These are phyloP conservation scores for Caloenas nicobarica DNA, from an alignment of 2,113 vertebrate species.

Conservation along the genomic window DNA sequence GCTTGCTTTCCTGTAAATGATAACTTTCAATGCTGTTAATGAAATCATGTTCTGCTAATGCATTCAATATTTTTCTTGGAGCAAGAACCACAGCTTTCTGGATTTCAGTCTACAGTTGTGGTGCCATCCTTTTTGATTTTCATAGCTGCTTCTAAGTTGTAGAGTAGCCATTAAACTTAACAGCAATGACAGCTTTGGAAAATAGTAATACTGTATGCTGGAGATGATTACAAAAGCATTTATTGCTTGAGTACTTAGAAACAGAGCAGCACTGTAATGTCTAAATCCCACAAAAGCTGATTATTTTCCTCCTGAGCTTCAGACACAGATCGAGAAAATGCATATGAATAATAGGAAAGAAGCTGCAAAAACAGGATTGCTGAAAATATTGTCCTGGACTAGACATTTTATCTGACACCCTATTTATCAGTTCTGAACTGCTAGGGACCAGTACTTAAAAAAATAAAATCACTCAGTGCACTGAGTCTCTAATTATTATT, in stretches of 20 bases:
- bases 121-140: slow-evolving; percentile 25
- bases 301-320: slow-evolving; percentile 38
- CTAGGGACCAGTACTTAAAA: neutral
- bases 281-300: slow-evolving; percentile 55
- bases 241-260: slow-evolving; percentile 53
- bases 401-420: neutral
- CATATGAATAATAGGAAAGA: neutral
- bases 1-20: slow-evolving; percentile 25
- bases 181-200: slow-evolving; percentile 4
- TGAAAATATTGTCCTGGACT: neutral
- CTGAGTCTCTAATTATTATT: neutral
- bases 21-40: slow-evolving; percentile 50
- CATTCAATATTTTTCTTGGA: slow-evolving; percentile 38
- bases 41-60: slow-evolving; percentile 61
- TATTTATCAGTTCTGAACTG: neutral
- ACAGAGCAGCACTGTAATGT: slow-evolving; percentile 15
- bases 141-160: slow-evolving; percentile 17
- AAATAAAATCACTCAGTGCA: neutral
- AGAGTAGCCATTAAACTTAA: slow-evolving; percentile 53
- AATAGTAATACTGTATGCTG: neutral
- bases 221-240: slow-evolving; percentile 35
- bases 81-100: neutral
- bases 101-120: slow-evolving; percentile 10
- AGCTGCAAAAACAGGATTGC: neutral
- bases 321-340: neutral